These are phyloP conservation scores for Drosophila limbata DNA, from an alignment of 2,888 invertebrate genomes.

Conservation along the genomic window DNA sequence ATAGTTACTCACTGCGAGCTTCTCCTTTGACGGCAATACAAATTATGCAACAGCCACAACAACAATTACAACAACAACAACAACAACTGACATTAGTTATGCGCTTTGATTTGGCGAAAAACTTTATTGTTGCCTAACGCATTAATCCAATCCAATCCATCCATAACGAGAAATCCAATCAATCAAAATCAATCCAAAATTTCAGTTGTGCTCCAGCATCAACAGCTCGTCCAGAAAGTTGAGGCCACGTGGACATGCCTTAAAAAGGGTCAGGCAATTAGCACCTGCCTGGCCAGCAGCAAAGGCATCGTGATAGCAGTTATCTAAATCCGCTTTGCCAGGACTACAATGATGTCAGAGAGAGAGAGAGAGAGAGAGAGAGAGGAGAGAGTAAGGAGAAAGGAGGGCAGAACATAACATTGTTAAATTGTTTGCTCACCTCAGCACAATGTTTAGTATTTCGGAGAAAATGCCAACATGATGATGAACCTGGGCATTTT, in stretches of 20 bases:
- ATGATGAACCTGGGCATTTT: constrained; percentile 81
- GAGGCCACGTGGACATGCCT: constrained; percentile 87
- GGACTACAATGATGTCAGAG: constrained; percentile 57
- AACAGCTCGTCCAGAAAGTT: constrained; percentile 87
- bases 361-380: background rate
- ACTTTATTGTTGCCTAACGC: constrained; percentile 63
- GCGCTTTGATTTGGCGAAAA: constrained; percentile 68
- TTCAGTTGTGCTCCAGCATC: constrained; percentile 57
- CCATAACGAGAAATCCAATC: constrained; percentile 38
- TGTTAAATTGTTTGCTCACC: constrained; percentile 63
- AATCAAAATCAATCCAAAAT: constrained; percentile 86
- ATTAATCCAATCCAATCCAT: constrained; percentile 38
- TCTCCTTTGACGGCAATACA: constrained; percentile 49
- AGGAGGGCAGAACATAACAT: background rate
- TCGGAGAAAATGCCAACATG: constrained; percentile 77
- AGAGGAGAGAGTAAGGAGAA: no score
- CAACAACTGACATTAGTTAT: constrained; percentile 67
- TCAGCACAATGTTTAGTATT: constrained; percentile 79
- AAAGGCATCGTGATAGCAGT: constrained; percentile 88
- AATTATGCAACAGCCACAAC: constrained; percentile 71
- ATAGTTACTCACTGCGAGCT: constrained; percentile 22
- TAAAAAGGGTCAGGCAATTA: constrained; percentile 88
- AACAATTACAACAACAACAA: constrained; percentile 39
- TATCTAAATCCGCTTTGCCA: constrained; percentile 85
- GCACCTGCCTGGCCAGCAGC: constrained; percentile 88